These are phyloP conservation scores for Halictus rubicundus DNA, from an alignment of 1,140 invertebrate species.

Conservation along the genomic window DNA sequence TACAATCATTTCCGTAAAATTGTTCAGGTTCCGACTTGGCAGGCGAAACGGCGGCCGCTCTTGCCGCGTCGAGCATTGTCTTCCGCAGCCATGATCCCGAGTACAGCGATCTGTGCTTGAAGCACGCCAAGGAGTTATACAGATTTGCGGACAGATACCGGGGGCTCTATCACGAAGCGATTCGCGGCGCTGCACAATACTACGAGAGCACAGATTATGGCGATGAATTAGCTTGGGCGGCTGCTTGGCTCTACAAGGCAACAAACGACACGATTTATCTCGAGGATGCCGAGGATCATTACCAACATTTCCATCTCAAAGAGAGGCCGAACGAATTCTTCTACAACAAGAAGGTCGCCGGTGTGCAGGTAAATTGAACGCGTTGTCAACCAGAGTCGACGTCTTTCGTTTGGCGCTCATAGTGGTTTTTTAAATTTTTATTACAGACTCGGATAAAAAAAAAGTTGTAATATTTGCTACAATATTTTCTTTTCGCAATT, in stretches of 20 bases:
- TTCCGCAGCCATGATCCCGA: slow-evolving; percentile 78
- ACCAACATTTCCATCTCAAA: slow-evolving; percentile 80
- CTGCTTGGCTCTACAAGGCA: slow-evolving; percentile 83
- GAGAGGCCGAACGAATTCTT: slow-evolving; percentile 81
- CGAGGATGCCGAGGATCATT: slow-evolving; percentile 80
- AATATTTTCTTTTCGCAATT: no score
- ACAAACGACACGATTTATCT: slow-evolving; percentile 82
- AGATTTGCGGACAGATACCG: slow-evolving; percentile 82
- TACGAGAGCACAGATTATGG: slow-evolving; percentile 83
- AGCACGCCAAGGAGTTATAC: slow-evolving; percentile 82
- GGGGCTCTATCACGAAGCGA: slow-evolving; percentile 82
- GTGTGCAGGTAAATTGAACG: slow-evolving; percentile 79
- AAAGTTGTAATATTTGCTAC: no score
- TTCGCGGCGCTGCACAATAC: slow-evolving; percentile 81
- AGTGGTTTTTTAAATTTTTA: no score
- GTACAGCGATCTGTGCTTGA: slow-evolving; percentile 80
- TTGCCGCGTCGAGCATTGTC: slow-evolving; percentile 82
- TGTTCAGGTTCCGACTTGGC: slow-evolving; percentile 83
- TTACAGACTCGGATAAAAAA: no score
- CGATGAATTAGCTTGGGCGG: slow-evolving; percentile 85
- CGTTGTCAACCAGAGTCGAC: no score
- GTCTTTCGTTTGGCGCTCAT: no score
- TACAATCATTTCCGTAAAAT: not conserved
- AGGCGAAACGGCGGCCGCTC: slow-evolving; percentile 83
- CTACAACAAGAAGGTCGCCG: slow-evolving; percentile 84